Conservation (phyloP, 2,888 invertebrate genomes). For the Pocota personata region DNA sequence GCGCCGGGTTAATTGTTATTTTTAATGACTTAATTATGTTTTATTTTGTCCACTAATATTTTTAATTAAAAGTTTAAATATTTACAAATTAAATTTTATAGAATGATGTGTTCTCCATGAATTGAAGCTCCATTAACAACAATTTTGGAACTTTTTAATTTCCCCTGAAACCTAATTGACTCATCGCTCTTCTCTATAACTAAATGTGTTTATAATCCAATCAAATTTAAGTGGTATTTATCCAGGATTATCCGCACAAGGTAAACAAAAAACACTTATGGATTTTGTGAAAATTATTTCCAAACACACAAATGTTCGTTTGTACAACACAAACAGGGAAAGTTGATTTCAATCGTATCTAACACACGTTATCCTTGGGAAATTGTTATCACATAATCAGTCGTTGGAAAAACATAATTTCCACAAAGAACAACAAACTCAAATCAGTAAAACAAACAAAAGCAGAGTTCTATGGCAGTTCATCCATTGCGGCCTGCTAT, state of each 20-base stretch:
- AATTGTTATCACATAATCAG: conserved; percentile 13
- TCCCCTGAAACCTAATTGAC: not conserved
- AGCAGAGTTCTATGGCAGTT: not conserved
- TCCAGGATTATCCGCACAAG: conserved; percentile 9
- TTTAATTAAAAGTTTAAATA: not conserved
- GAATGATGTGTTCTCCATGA: not conserved
- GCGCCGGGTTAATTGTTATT: not conserved
- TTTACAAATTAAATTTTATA: not conserved
- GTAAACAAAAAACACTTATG: conserved; percentile 11
- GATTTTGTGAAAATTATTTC: conserved; percentile 3
- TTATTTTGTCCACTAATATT: not conserved
- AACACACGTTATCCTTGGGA: not conserved
- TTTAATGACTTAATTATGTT: not conserved
- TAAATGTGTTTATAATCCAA: not conserved
- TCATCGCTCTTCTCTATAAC: not conserved
- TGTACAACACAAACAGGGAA: not conserved
- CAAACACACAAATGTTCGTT: too few species aligned
- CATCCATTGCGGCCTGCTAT: too few species aligned
- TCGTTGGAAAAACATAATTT: not conserved
- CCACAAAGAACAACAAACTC: conserved; percentile 7
- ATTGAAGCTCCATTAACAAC: not conserved
- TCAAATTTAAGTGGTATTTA: conserved; percentile 25
- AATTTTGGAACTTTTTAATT: not conserved
- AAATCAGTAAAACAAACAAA: not conserved
- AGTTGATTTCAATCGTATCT: not conserved